Conservation (phyloP, 2,888 invertebrate genomes). For the Uropetala carovei region DNA sequence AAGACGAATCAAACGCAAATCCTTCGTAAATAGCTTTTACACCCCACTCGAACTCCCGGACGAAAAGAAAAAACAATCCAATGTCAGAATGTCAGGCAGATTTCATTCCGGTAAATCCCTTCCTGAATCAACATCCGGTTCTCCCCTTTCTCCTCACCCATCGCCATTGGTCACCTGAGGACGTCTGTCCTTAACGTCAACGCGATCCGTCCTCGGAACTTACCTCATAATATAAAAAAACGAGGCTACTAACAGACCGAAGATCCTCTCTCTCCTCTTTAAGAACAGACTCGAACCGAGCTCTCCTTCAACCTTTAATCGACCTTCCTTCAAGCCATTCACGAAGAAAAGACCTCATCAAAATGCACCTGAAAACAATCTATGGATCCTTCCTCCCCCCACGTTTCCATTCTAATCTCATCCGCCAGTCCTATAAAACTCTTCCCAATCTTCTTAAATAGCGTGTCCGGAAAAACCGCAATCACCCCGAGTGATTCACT, state of each 20-base stretch:
- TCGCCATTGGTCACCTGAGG: background rate
- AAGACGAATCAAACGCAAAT: background rate
- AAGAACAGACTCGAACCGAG: background rate
- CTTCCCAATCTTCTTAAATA: background rate
- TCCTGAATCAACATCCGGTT: background rate
- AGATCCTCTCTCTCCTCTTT: background rate
- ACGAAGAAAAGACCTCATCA: background rate
- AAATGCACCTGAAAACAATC: background rate
- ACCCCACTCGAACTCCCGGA: too few species aligned
- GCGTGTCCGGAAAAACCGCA: background rate
- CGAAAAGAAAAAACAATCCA: background rate
- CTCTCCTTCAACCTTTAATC: background rate
- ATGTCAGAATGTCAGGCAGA: background rate
- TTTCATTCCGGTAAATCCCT: background rate
- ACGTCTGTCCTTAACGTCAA: constrained; percentile 7
- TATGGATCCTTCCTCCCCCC: too few species aligned
- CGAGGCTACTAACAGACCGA: constrained; percentile 23
- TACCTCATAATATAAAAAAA: background rate
- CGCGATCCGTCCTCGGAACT: background rate
- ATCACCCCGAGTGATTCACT: background rate
- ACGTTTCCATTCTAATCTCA: background rate
- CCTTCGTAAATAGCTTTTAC: too few species aligned
- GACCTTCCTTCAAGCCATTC: background rate
- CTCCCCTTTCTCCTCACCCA: background rate
- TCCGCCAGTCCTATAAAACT: background rate